Base-by-base conservation (phyloP, 2,797 vertebrate species). In the Telmatherina bonti region DNA sequence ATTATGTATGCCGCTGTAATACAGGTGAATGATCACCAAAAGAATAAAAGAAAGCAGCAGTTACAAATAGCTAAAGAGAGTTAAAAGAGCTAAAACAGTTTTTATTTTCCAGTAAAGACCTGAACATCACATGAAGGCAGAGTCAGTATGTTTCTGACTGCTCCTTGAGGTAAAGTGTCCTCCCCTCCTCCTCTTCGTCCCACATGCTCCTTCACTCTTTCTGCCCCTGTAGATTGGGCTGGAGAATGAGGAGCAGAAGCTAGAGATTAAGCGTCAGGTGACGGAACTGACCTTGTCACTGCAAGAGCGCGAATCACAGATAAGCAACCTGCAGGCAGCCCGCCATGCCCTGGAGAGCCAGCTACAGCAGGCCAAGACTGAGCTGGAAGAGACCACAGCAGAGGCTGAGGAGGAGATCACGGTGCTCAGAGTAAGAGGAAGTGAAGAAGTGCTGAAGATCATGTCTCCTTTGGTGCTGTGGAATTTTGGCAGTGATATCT, bases 351-450 rank as follows among this genome's bases (percentile, higher is more conserved):
- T 98, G 88, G 97, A 99, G 89, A 96, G 74, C 75, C 97, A 99
- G 58, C 96, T 99, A 13, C 96, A 96, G 0, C 96, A 97, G 77
- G 96, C 97, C 53, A 99, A 97, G 93, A 96, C 96, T 0, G 97
- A 99, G 86, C 93, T 99, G 78, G 97, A 99, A 78, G 97, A 99
- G 77, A 99, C 97, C 0, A 99, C 97, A 0, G 96, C 97, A 0
- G 97, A 99, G 74, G 97, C 97, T 0, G 97, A 99, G 80, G 97
- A 99, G 71, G 97, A 99, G 93, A 99, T 99, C 78, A 97, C 97
- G 24, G 97, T 97, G 0, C 95, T 99, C 76, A 94, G 97, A 94
- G 98, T 99, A 88, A 88, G 86, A 33, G 22, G 8, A 26, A 60
- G 41, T 1, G 5, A n/a, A 81, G 20, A 35, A 51, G 33, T 4